Evolutionary conservation across 2,113 vertebrate species (phyloP), one percentile per base, ranked within the genome.

Genomic region (Hippocampus barbouri): DNA sequence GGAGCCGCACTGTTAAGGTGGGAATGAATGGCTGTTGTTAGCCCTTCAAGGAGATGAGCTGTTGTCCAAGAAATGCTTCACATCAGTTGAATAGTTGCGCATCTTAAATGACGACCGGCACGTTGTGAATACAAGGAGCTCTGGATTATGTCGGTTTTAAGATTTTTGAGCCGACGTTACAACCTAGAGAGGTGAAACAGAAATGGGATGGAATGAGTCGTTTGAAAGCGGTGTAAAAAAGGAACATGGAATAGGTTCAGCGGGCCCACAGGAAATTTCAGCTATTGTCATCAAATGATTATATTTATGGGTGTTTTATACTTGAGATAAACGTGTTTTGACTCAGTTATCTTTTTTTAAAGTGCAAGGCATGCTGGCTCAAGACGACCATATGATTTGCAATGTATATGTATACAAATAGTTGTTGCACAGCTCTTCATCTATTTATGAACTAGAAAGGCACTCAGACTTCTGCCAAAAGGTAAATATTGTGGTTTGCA

Each of bases 1-100:
- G 69, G 43, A 77, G 86, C 68, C 74, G 60, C 41, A 16, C 80
- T 79, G 79, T 79, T 79, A 85, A 86, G 78, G 79, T 67, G 30
- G 65, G 30, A 79, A 74, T 90, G 85, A 91, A 91, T 87, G 71
- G 79, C 65, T 84, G 81, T 85, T 88, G 89, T 78, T 70, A 77
- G 70, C 76, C 78, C 74, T 71, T 88, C 65, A 61, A 86, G 51
- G 70, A 78, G 81, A 71, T 80, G 75, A 81, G 78, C 76, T 73
- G 80, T 85, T 89, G 88, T 83, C 69, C 75, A 76, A 77, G 79
- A 81, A 87, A 81, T 82, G 80, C 72, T 74, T 69, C 78, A 75
- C 64, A 64, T 27, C 40, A 34, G 59, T 68, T 80, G 82, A 89
- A n/a, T 85, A 83, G 83, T 83, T 77, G 79, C 62, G 76, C 83